Base-by-base conservation (phyloP, 2,113 vertebrate genomes). In the Datnioides undecimradiatus region DNA sequence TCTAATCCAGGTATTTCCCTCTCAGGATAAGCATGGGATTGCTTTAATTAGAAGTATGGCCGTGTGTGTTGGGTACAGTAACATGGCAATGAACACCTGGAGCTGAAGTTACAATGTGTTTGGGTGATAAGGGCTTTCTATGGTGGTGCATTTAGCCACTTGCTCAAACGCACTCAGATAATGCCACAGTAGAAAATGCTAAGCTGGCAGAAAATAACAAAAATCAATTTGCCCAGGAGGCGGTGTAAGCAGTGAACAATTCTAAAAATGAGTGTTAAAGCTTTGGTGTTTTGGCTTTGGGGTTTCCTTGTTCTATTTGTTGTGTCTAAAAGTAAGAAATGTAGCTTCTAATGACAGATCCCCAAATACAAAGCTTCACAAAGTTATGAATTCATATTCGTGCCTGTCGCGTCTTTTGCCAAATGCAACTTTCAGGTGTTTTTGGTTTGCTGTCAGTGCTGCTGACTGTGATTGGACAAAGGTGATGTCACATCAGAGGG, bases 1-100 rank as follows among this genome's bases (percentile, higher is more conserved):
- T 76, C 73, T 94, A 94, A 94, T 94, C 92, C 92, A 93, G 90
- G 90, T 92, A 90, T 91, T 89, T 68, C 78, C 88, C 85, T 88
- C 76, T 81, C 83, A 88, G 93, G 89, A 90, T 93, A 88, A 94
- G 81, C 87, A 82, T 66, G 75, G 86, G 85, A 93, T 94, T 91
- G 90, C 85, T 90, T 92, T 93, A 94, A 94, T 94, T 93, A 94
- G 88, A 87, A 88, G 76, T 83, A 60, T 66, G 63, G 74, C 69
- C 57, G 64, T 76, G 89, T 87, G 90, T 69, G 78, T 76, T 82
- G 58, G 58, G 57, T 86, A 88, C 84, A 91, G 86, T 87, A 87
- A 88, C 87, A 85, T 73, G 77, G 74, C 76, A 80, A 67, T 29
- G 68, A 88, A 89, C 87, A 92, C 88, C 91, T 87, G 87, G 62